phyloP scores from a whole-genome alignment of 2,113 vertebrate species.

The Petromus typicus region DNA sequence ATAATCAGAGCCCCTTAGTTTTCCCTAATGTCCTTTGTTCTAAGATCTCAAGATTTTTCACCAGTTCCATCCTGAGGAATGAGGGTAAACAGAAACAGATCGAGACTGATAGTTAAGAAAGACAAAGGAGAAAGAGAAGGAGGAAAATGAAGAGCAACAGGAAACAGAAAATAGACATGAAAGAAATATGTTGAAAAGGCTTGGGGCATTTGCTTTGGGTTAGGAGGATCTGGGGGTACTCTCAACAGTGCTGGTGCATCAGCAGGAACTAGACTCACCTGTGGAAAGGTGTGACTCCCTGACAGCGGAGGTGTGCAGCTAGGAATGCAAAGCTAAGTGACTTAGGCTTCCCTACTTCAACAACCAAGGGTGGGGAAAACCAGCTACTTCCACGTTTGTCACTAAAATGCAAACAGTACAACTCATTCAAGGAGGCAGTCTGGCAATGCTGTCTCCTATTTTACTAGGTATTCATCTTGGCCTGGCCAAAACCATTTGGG shows the following conservation, averaged over 20 bases:
- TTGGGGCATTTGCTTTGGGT: background rate
- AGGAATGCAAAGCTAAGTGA: background rate
- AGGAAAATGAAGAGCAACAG: background rate
- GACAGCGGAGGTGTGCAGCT: background rate
- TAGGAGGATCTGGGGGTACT: background rate
- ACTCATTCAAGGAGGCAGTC: background rate
- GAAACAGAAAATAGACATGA: background rate
- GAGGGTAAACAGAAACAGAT: background rate
- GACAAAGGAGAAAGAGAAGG: background rate
- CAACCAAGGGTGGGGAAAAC: background rate
- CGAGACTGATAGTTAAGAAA: background rate
- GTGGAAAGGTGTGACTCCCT: background rate
- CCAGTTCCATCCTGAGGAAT: background rate
- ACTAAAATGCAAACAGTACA: background rate
- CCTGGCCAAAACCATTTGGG: background rate
- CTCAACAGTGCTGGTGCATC: too few relatives aligned
- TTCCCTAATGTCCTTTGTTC: background rate
- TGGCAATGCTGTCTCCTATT: background rate
- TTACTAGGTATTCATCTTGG: background rate
- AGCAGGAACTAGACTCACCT: background rate
- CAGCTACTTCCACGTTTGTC: background rate
- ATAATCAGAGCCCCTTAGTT: background rate
- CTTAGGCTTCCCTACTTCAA: background rate
- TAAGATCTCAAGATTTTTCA: background rate
- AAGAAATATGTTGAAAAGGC: background rate